These are phyloP conservation scores for Periplaneta americana DNA, from an alignment of 1,140 invertebrate genomes.

Conservation along the genomic window DNA sequence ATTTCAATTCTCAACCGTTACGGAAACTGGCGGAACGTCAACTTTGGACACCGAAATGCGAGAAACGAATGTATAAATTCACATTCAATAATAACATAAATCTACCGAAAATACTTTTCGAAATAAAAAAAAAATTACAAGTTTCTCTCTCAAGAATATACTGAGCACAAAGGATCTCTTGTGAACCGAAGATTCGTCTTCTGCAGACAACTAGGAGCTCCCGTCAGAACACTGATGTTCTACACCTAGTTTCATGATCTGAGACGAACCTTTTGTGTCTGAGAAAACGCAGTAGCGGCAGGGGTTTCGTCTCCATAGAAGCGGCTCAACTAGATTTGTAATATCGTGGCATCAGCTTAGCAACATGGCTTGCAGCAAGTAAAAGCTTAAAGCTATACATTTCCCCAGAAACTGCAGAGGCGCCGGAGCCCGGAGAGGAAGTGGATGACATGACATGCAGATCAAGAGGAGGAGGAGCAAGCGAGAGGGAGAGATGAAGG, in stretches of 20 bases:
- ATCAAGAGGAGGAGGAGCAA: neutral
- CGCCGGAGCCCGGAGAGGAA: neutral
- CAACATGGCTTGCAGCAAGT: neutral
- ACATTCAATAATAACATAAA: no score
- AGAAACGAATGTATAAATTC: no score
- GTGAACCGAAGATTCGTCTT: no score
- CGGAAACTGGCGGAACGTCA: no score
- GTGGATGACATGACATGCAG: slow-evolving; percentile 11
- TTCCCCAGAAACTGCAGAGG: slow-evolving; percentile 3
- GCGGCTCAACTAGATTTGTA: neutral
- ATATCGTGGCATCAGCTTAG: neutral
- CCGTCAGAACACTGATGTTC: no score
- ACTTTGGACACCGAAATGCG: no score
- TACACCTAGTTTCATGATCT: neutral
- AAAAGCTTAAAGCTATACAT: slow-evolving; percentile 10
- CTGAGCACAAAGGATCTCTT: no score
- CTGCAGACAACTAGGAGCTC: no score
- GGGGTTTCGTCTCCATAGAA: neutral
- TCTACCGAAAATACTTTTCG: no score
- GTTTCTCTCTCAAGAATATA: no score
- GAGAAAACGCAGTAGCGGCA: neutral
- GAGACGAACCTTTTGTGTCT: neutral
- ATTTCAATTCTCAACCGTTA: no score
- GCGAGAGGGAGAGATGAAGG: neutral
- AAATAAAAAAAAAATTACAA: no score